Conservation (phyloP, 2,113 vertebrate genomes). For the Phaethornis superciliosus region DNA sequence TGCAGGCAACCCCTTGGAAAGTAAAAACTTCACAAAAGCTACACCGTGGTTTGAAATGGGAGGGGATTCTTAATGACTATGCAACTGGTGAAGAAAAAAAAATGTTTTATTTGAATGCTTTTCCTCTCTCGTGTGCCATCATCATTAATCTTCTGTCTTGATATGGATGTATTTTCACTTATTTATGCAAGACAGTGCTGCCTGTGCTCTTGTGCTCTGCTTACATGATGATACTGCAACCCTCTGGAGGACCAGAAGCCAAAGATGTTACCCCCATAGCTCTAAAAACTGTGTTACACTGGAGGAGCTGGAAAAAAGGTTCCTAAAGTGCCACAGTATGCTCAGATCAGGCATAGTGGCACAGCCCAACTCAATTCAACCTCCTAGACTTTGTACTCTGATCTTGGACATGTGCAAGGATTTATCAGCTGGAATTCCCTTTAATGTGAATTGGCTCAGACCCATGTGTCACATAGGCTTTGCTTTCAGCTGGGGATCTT, state of each 20-base stretch:
- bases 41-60: not conserved
- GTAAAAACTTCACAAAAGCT: not conserved
- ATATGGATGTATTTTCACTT: not conserved
- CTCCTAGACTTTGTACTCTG: not conserved
- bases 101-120: not conserved
- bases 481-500: not conserved
- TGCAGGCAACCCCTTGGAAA: not conserved
- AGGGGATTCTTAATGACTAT: not conserved
- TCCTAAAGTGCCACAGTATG: not conserved
- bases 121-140: rapidly evolving
- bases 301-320: not conserved
- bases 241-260: not conserved
- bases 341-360: not conserved
- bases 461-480: not conserved
- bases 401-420: not conserved
- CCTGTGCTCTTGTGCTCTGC: not conserved
- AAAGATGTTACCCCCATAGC: not conserved
- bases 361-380: not conserved
- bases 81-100: not conserved
- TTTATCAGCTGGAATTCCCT: not conserved
- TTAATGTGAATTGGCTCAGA: not conserved
- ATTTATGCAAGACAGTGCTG: not conserved
- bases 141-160: not conserved
- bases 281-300: not conserved
- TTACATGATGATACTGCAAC: not conserved